Conservation (phyloP, 1,140 invertebrate species). For the Lutraria rhynchaena region DNA sequence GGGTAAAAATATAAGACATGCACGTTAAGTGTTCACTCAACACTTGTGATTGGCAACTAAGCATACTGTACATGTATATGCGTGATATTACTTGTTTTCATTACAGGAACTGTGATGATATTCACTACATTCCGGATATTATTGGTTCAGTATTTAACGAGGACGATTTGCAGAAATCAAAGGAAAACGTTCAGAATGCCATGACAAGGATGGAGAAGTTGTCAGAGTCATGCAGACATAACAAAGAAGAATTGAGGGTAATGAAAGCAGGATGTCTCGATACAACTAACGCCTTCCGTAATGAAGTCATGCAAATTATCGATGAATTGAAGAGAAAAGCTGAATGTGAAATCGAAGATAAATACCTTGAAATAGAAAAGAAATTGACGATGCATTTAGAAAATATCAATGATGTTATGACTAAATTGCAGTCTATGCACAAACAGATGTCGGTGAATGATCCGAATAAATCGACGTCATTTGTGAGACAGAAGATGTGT, state of each 20-base stretch:
- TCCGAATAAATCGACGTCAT: slow-evolving; percentile 17
- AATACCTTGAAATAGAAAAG: not conserved
- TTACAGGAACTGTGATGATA: slow-evolving; percentile 31
- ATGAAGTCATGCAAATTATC: slow-evolving; percentile 19
- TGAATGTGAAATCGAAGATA: not conserved
- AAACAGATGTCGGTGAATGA: slow-evolving; percentile 12
- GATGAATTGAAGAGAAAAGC: slow-evolving; percentile 24
- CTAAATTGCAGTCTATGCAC: not conserved
- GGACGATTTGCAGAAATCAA: slow-evolving; percentile 1
- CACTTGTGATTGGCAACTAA: not conserved
- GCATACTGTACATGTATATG: not conserved
- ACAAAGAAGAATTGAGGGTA: not conserved
- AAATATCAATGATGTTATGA: not conserved
- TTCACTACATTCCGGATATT: slow-evolving; percentile 47
- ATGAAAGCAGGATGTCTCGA: slow-evolving; percentile 14
- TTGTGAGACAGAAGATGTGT: slow-evolving; percentile 19
- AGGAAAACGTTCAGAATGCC: not conserved
- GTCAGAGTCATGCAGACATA: not conserved
- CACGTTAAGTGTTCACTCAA: not conserved
- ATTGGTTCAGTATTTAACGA: not conserved
- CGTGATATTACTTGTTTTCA: not conserved
- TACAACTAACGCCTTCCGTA: not conserved
- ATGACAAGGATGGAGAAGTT: slow-evolving; percentile 14
- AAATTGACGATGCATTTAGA: not conserved
- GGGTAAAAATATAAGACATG: no score